Evolutionary conservation across 2,888 invertebrate species (phyloP), one percentile per base, ranked within the genome.

Genomic region (Stegophylla sp.): DNA sequence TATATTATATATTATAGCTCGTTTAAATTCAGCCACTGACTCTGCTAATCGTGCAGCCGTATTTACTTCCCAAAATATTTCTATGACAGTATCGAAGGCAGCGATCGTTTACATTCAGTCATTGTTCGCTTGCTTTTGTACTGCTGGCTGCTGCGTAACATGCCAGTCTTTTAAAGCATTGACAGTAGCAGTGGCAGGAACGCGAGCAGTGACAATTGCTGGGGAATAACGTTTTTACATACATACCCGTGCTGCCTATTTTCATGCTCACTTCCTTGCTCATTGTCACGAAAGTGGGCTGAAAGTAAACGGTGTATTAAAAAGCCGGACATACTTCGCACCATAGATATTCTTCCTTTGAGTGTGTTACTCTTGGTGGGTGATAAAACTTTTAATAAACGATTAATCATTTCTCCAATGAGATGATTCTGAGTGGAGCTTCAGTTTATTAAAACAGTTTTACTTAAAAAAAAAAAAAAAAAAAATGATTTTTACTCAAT

Each of bases 11-110:
- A 10, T 59, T 13, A 20, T 59, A 59, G 3, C 59, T 12, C 20
- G 20, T 59, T 59, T 20, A 59, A 3, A 59, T 59, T 59, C 59
- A 59, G 59, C 59, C 59, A 59, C 20, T 59, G 59, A n/a, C 59
- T 3, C 26, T 59, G 59, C 59, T 59, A 3, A 3, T 59, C 59
- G 59, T 15, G 20, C 59, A 20, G 59, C 20, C 12, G 20, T 23
- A 59, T 59, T 59, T 59, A 59, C 3, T n/a, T n/a, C n/a, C n/a
- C n/a, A n/a, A n/a, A n/a, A n/a, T n/a, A n/a, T n/a, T n/a, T n/a
- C n/a, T n/a, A n/a, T n/a, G n/a, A n/a, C n/a, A n/a, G n/a, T n/a
- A n/a, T n/a, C n/a, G n/a, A n/a, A n/a, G n/a, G n/a, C 59, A 59
- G 59, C 20, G 59, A 59, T n/a, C 20, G 59, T 59, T 59, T 20